Evolutionary conservation across 2,797 vertebrate genomes (phyloP).

Genomic region (Odontamblyopus lacepedii): DNA sequence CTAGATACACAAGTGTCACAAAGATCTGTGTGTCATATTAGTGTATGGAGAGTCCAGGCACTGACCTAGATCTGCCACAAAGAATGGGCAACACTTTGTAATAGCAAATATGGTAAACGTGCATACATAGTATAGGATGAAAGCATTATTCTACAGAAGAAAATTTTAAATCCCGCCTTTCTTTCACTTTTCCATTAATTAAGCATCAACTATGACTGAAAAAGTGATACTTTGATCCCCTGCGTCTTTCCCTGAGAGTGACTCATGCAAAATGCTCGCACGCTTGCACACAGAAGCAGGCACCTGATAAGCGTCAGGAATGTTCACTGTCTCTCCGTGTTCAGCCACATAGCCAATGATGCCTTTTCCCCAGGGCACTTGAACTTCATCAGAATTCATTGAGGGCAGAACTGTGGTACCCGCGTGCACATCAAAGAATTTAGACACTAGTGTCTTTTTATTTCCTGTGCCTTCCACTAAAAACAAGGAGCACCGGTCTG

Average conservation of each 20-base stretch:
- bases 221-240: conserved; percentile 13
- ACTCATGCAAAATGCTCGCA: conserved; percentile 34
- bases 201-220: conserved; percentile 23
- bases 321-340: conserved; percentile 96
- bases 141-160: not conserved
- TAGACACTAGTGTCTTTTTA: conserved; percentile 96
- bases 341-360: conserved; percentile 98
- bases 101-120: no score
- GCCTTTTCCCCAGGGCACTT: conserved; percentile 98
- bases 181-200: conserved; percentile 11
- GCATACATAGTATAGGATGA: not conserved
- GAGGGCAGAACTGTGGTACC: conserved; percentile 93
- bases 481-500: conserved; percentile 94
- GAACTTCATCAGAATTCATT: conserved; percentile 91
- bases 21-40: not conserved
- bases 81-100: not conserved
- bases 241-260: conserved; percentile 33
- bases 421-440: conserved; percentile 97
- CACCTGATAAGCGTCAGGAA: conserved; percentile 98
- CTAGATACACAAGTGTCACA: no score
- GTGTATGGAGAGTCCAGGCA: not conserved
- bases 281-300: conserved; percentile 42
- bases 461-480: conserved; percentile 90
- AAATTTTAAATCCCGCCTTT: not conserved
- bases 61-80: conserved; percentile 9